These are phyloP conservation scores for Thera britannica DNA, from an alignment of 2,888 invertebrate species.

Conservation along the genomic window DNA sequence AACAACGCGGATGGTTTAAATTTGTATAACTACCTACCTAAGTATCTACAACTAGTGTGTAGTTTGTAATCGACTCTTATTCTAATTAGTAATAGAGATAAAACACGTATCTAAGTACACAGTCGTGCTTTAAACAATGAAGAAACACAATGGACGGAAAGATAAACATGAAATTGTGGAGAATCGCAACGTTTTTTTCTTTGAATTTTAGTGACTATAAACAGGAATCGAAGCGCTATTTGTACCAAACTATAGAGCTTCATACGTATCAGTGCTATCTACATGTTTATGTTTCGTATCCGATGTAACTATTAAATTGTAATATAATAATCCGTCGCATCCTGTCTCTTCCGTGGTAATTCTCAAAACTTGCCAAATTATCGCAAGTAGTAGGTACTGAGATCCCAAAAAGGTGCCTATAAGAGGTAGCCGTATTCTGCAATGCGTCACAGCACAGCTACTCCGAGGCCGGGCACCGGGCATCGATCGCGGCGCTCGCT, in stretches of 20 bases:
- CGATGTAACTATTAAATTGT: too few relatives aligned
- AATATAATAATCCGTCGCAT: too few relatives aligned
- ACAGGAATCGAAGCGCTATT: too few relatives aligned
- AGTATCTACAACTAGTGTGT: not conserved
- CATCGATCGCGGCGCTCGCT: slow-evolving; percentile 19
- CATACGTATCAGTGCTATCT: too few relatives aligned
- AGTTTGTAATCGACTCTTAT: not conserved
- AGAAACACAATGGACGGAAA: not conserved
- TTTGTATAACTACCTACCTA: too few relatives aligned
- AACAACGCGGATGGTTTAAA: too few relatives aligned
- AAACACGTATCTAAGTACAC: not conserved
- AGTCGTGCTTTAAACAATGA: not conserved
- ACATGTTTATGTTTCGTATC: too few relatives aligned
- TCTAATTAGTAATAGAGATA: not conserved
- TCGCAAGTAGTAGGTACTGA: too few relatives aligned
- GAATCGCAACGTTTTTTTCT: not conserved
- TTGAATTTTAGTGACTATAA: not conserved
- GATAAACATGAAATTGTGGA: not conserved
- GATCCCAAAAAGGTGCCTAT: not conserved
- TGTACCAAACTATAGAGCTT: too few relatives aligned
- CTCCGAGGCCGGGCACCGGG: not conserved
- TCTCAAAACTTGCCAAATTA: too few relatives aligned
- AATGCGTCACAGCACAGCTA: slow-evolving; percentile 17
- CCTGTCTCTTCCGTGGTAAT: too few relatives aligned
- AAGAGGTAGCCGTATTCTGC: slow-evolving; percentile 10